Conservation (phyloP, 2,797 vertebrate species). For the Poeciliopsis paucimaculata region DNA sequence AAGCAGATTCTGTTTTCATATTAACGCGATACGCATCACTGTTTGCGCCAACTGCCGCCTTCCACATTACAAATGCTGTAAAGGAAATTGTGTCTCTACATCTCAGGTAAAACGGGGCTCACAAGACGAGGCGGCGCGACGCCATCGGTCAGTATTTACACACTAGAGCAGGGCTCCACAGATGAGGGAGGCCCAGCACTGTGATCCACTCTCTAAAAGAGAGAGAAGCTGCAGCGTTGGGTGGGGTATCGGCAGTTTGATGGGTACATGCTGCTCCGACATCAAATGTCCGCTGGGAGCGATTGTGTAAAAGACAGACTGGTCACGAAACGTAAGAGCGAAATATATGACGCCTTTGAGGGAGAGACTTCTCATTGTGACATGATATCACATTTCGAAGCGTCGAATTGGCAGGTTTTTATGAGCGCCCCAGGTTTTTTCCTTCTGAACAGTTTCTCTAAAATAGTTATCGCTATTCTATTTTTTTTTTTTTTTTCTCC, state of each 20-base stretch:
- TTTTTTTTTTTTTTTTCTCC: not conserved
- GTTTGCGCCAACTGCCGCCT: constrained; percentile 34
- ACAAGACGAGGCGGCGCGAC: constrained; percentile 14
- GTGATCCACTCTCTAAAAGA: constrained; percentile 58
- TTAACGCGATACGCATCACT: constrained; percentile 6
- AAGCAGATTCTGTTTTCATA: constrained; percentile 39
- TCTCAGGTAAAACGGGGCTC: constrained; percentile 41
- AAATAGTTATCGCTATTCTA: constrained; percentile 52
- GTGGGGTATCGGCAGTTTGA: constrained; percentile 61
- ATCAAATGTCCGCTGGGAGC: constrained; percentile 56
- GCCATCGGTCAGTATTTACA: constrained; percentile 56
- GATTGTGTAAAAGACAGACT: constrained; percentile 7
- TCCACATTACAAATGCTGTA: constrained; percentile 26
- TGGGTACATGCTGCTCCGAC: constrained; percentile 73
- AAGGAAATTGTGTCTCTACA: constrained; percentile 57
- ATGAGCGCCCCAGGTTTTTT: constrained; percentile 46
- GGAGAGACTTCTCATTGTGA: constrained; percentile 70
- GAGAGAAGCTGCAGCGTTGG: constrained; percentile 41
- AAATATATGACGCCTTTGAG: constrained; percentile 58
- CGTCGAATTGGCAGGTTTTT: constrained; percentile 57
- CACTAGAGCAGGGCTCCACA: constrained; percentile 60
- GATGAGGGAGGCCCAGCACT: constrained; percentile 65
- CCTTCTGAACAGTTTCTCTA: constrained; percentile 42
- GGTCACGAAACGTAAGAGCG: constrained; percentile 21
- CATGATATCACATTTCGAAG: constrained; percentile 64